Evolutionary conservation across 2,797 vertebrate species (phyloP), one percentile per base, ranked within the genome.

Genomic region (Melanotaenia parkinsoni): DNA sequence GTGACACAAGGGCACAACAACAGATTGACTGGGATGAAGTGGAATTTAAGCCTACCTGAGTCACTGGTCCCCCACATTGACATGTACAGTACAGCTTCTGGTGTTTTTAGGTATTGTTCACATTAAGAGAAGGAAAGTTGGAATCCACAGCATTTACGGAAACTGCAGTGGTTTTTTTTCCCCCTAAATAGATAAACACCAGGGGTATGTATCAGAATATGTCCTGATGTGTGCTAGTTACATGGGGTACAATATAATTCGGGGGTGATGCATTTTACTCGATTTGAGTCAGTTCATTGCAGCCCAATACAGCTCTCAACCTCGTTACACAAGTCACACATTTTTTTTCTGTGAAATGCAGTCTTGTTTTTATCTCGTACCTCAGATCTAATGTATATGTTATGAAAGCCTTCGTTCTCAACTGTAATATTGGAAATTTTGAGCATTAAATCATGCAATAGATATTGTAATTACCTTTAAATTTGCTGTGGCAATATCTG

Each of bases 61-160:
- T 47, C 18, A 9, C 43, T 18, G 18, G 18, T 20, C 1, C 7
- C 20, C 45, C 45, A 9, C 4, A n/a, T 47, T 6, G 51, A 54
- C 2, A 59, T 13, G 20, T 26, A 37, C 4, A 47, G 18, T 32
- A 65, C 43, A 58, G 20, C 16, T 56, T 13, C 5, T n/a, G 24
- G 4, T 51, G 50, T 77, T 75, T 37, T 63, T n/a, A 67, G 28
- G 32, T 63, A 32, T 50, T 51, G 38, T 11, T 40, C 20, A 9
- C 3, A 30, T 69, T 2, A 57, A 40, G 18, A 59, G 35, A 8
- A 66, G 14, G 4, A 56, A 66, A 59, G 40, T 18, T 38, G 0
- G 40, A 69, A 13, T 30, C 74, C 28, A 33, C 53, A 54, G 6
- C 24, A 28, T 79, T 81, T 65, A 50, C 24, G 54, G 11, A 64